phyloP scores from a whole-genome alignment of 2,113 vertebrate genomes.

The Sakesphorus luctuosus region DNA sequence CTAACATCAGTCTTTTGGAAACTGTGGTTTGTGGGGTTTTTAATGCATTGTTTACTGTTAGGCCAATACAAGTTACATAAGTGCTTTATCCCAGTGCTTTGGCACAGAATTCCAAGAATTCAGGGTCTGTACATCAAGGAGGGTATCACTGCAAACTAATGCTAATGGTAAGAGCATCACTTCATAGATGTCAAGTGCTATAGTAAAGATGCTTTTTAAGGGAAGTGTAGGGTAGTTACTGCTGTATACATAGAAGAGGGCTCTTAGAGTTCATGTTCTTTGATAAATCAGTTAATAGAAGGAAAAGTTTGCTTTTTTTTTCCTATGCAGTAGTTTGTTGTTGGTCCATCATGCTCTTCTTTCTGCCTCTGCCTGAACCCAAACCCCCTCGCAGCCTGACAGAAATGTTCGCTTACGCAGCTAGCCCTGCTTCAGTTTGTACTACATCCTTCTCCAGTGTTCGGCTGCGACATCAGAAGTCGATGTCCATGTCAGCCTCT shows the following conservation, averaged over 20 bases:
- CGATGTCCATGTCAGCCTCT: constrained; percentile 83
- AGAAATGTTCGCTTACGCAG: constrained; percentile 84
- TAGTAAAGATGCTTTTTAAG: not conserved
- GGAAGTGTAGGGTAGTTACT: constrained; percentile 2
- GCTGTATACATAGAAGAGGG: not conserved
- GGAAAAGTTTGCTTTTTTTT: constrained; percentile 60
- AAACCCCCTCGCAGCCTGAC: constrained; percentile 82
- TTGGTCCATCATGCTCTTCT: constrained; percentile 78
- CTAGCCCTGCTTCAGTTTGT: constrained; percentile 84
- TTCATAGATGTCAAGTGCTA: not conserved
- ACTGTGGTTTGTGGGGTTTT: not conserved
- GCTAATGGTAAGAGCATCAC: constrained; percentile 4
- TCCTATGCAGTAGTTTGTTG: constrained; percentile 66
- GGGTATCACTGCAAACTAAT: not conserved
- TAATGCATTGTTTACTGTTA: constrained; percentile 10
- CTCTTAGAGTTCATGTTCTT: not conserved
- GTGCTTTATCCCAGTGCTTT: not conserved
- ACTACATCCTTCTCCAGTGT: constrained; percentile 83
- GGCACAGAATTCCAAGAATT: not conserved
- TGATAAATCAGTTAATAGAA: constrained; percentile 42
- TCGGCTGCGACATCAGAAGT: constrained; percentile 87
- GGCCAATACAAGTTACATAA: not conserved
- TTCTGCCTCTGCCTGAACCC: constrained; percentile 81
- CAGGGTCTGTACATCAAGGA: not conserved
- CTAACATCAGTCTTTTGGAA: not conserved